These are phyloP conservation scores for Lepidothrix coronata DNA, from an alignment of 2,113 vertebrate species.

Conservation along the genomic window DNA sequence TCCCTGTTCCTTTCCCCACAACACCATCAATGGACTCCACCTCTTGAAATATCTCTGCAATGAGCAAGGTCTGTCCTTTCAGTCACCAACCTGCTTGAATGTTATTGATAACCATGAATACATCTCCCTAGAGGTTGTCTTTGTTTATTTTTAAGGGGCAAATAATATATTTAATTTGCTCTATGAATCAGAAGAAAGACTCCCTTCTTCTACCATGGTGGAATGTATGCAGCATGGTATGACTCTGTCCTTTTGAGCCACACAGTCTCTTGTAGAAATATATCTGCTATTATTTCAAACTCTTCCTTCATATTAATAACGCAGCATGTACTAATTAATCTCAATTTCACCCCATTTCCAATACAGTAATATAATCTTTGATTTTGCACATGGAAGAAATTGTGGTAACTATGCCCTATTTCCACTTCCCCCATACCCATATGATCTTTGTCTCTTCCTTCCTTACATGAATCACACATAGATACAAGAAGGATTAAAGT, in stretches of 20 bases:
- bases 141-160: not conserved
- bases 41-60: not conserved
- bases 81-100: not conserved
- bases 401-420: not conserved
- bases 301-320: not conserved
- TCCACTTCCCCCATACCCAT: not conserved
- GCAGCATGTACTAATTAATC: not conserved
- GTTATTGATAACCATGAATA: not conserved
- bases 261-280: not conserved
- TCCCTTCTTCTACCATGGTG: not conserved
- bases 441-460: not conserved
- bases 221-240: not conserved
- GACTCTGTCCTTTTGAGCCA: not conserved
- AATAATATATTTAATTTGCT: not conserved
- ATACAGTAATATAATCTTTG: not conserved
- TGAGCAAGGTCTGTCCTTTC: not conserved
- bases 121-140: no score
- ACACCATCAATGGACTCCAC: not conserved
- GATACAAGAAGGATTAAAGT: not conserved
- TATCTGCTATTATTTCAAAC: not conserved
- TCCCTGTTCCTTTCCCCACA: not conserved
- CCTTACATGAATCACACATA: not conserved
- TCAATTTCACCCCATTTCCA: not conserved
- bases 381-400: not conserved
- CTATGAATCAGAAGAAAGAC: not conserved